Evolutionary conservation across 64 coral and sea anemone species (phyloP).

Genomic region (Platygyra sinensis): DNA sequence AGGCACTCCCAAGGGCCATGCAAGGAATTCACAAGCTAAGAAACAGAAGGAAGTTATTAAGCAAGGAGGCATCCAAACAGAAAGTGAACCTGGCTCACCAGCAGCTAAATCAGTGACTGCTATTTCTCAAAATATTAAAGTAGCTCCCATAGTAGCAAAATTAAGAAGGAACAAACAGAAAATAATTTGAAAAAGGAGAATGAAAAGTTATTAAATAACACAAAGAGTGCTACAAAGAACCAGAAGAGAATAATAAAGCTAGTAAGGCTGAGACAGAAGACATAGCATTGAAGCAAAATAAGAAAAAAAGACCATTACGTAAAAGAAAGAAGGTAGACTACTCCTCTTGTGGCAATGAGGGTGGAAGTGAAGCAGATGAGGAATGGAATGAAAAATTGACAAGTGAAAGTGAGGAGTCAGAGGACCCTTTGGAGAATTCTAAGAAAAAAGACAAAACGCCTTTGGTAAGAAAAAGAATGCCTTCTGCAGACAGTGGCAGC

Average conservation of each 20-base stretch:
- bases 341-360: not conserved
- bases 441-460: constrained; percentile 1
- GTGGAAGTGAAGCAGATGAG: constrained; percentile 13
- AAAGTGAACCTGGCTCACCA: not conserved
- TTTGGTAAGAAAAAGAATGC: not conserved
- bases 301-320: constrained; percentile 31
- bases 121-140: no score
- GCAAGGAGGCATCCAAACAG: not conserved
- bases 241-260: not conserved
- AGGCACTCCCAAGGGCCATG: not conserved
- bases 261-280: not conserved
- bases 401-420: constrained; percentile 25
- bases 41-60: not conserved
- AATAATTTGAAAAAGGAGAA: not conserved
- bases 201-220: not conserved
- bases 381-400: constrained; percentile 16
- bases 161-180: not conserved
- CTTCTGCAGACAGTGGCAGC: not conserved
- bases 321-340: constrained; percentile 57
- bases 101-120: not conserved
- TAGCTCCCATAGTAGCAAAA: not conserved
- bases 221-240: not conserved
- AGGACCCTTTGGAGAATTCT: not conserved
- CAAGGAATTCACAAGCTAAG: not conserved
- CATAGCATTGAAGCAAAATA: not conserved